phyloP scores from a whole-genome alignment of 2,797 vertebrate genomes.

The Crocidura indochinensis region DNA sequence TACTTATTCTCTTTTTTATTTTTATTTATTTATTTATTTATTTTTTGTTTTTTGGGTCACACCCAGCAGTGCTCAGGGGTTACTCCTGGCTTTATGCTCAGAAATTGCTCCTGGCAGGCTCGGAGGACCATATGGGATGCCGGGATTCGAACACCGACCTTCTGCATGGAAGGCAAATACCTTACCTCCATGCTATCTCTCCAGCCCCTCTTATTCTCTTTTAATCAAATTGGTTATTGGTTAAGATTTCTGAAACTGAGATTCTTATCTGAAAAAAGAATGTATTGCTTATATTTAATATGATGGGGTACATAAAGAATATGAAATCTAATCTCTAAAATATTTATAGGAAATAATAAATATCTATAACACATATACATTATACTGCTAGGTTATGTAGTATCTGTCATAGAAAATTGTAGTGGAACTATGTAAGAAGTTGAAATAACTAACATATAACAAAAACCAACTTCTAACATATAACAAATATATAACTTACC shows the following conservation, averaged over 20 bases:
- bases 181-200: no score
- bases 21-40: no score
- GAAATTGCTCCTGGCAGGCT: no score
- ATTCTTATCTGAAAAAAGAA: conserved; percentile 45
- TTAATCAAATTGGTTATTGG: neutral
- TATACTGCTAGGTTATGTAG: neutral
- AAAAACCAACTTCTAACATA: conserved; percentile 27
- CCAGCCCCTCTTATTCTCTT: neutral
- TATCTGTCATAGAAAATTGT: neutral
- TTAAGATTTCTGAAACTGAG: neutral
- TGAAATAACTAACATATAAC: conserved; percentile 27
- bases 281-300: neutral
- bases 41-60: no score
- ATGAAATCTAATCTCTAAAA: neutral
- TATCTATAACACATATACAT: neutral
- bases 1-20: neutral
- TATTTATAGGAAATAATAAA: conserved; percentile 12
- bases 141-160: no score
- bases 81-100: no score
- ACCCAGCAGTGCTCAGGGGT: no score
- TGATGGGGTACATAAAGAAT: neutral
- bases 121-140: no score
- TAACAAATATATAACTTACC: neutral
- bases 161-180: no score
- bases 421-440: neutral